phyloP scores from a whole-genome alignment of 2,888 invertebrate genomes.

The Apantesis nais region DNA sequence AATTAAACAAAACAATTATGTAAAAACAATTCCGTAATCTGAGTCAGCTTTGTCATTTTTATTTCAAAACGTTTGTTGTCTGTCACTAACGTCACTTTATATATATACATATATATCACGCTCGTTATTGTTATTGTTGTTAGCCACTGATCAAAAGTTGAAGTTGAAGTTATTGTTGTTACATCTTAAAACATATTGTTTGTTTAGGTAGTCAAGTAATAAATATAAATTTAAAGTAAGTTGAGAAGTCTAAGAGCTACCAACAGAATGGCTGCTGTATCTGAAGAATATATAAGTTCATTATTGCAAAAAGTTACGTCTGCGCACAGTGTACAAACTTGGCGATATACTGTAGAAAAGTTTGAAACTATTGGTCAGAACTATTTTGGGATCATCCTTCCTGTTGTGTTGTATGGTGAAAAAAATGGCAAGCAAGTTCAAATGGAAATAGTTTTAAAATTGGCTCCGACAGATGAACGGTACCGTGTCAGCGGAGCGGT shows the following conservation, averaged over 20 bases:
- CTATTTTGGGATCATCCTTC: slow-evolving; percentile 74
- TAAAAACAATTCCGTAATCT: too few species aligned
- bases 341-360: slow-evolving; percentile 52
- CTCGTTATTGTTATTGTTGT: too few species aligned
- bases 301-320: slow-evolving; percentile 47
- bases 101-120: background rate
- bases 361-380: slow-evolving; percentile 73
- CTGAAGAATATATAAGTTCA: slow-evolving; percentile 48
- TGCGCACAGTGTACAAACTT: slow-evolving; percentile 45
- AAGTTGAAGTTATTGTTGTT: too few species aligned
- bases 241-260: background rate
- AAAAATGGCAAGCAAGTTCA: slow-evolving; percentile 39
- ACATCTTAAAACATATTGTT: too few species aligned
- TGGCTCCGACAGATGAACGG: slow-evolving; percentile 73
- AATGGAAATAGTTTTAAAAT: slow-evolving; percentile 67
- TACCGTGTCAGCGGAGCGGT: slow-evolving; percentile 75
- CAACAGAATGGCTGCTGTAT: slow-evolving; percentile 44
- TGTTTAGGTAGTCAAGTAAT: too few species aligned
- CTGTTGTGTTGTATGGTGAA: slow-evolving; percentile 59
- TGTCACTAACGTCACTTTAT: background rate
- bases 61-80: slow-evolving; percentile 2
- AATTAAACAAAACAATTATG: too few species aligned
- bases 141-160: too few species aligned
- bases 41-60: background rate
- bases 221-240: too few species aligned